Percentiles rank a stretch among this genome's conserved stretches.
phyloP scores from a whole-genome alignment of 2,113 vertebrate genomes.

The Dicerorhinus sumatrensis region DNA sequence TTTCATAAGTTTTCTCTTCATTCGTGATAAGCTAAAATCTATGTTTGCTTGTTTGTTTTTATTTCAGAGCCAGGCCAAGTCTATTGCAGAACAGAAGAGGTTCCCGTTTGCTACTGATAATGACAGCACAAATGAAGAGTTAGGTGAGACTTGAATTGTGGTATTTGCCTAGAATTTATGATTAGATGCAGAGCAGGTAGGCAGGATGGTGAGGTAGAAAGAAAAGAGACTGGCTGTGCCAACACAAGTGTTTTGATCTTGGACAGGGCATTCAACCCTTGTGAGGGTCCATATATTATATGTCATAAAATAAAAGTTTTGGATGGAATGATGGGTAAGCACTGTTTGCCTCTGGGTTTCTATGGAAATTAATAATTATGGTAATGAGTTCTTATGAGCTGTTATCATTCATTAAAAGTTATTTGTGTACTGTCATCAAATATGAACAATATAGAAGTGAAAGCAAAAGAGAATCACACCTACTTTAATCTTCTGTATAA shows the following conservation, averaged over 20 bases:
- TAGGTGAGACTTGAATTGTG: constrained; percentile 88
- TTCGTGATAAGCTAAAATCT: neutral
- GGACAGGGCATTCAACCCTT: neutral
- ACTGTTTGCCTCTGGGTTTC: neutral
- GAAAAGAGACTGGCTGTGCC: neutral
- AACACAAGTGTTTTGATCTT: fast-evolving
- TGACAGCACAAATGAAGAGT: constrained; percentile 95
- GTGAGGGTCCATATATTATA: neutral
- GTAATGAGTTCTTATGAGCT: neutral
- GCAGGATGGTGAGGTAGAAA: neutral
- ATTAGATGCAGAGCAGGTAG: neutral
- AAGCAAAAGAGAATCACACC: neutral
- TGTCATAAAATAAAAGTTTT: neutral
- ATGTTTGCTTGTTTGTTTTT: constrained; percentile 58
- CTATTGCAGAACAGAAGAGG: constrained; percentile 95
- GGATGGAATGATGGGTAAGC: neutral
- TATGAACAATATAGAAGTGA: neutral
- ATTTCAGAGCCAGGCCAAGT: constrained; percentile 95
- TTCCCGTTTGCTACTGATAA: constrained; percentile 96
- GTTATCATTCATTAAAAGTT: neutral
- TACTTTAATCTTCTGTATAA: neutral
- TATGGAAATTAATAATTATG: neutral
- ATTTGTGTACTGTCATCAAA: neutral
- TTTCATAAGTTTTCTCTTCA: neutral
- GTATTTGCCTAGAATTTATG: neutral